phyloP scores from a whole-genome alignment of 2,888 invertebrate species.

The Caenorhabditis doughertyi region DNA sequence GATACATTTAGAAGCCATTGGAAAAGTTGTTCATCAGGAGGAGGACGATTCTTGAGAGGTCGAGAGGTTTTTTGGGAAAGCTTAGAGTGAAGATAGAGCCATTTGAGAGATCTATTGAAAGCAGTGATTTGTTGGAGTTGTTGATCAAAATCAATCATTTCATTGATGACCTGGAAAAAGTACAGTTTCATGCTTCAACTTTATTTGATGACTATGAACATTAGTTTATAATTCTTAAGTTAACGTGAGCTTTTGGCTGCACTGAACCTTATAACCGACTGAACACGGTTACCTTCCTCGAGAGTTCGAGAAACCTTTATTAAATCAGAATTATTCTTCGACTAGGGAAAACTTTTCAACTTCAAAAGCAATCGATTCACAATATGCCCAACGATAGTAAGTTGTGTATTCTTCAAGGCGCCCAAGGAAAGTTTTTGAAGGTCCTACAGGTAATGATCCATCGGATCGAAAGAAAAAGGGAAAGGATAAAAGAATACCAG shows the following conservation, averaged over 20 bases:
- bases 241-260: no score
- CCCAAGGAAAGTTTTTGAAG: not conserved
- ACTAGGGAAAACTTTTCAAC: no score
- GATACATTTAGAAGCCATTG: conserved; percentile 56
- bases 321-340: no score
- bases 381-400: conserved; percentile 18
- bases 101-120: conserved; percentile 65
- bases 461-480: conserved; percentile 1
- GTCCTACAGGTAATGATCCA: not conserved
- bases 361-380: no score
- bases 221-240: no score
- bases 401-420: no score
- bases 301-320: no score
- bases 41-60: conserved; percentile 36
- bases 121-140: conserved; percentile 63
- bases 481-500: not conserved
- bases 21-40: conserved; percentile 44
- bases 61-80: conserved; percentile 6
- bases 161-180: conserved; percentile 39
- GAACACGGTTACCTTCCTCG: no score
- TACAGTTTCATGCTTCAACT: not conserved
- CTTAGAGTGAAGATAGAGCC: conserved; percentile 66
- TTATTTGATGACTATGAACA: no score
- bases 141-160: conserved; percentile 56
- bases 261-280: no score